A percentile compares a stretch with the other conserved stretches of the same genome.
phyloP scores from a whole-genome alignment of 1,140 invertebrate genomes.

The Platyscapa corneri region DNA sequence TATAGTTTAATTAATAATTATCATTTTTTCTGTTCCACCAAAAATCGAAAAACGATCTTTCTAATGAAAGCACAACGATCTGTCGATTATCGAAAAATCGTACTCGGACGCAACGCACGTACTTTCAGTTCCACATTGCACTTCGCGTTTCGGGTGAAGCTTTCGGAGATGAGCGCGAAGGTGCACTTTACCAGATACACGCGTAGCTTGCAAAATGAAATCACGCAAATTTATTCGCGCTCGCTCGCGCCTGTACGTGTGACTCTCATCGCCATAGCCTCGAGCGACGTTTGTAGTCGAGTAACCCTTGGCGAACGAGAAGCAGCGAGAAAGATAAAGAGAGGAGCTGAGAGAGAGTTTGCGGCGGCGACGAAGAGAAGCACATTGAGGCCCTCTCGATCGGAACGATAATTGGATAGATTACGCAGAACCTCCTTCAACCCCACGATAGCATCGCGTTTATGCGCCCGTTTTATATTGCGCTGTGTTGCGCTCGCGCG shows the following conservation, averaged over 20 bases:
- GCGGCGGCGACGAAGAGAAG: constrained; percentile 33
- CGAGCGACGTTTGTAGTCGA: constrained; percentile 14
- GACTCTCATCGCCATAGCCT: constrained; percentile 3
- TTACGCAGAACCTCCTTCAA: constrained; percentile 70
- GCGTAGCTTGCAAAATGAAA: constrained; percentile 6
- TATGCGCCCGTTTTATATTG: constrained; percentile 66
- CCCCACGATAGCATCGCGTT: constrained; percentile 68
- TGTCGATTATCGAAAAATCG: not conserved
- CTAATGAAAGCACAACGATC: constrained; percentile 14
- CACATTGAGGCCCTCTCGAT: constrained; percentile 60
- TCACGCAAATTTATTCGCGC: not conserved
- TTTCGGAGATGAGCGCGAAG: not conserved
- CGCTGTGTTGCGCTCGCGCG: constrained; percentile 47
- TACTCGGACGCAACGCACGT: not conserved
- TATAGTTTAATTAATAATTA: constrained; percentile 35
- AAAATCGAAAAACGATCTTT: not conserved
- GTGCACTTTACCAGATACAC: not conserved
- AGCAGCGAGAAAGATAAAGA: not conserved
- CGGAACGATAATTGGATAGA: constrained; percentile 73
- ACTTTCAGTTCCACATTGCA: not conserved
- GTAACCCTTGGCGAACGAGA: constrained; percentile 26
- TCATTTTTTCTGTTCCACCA: too few relatives aligned
- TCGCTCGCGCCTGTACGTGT: constrained; percentile 12
- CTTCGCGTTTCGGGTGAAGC: constrained; percentile 10
- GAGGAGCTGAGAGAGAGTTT: not conserved